phyloP scores from a whole-genome alignment of 1,140 invertebrate genomes.

The Procambarus clarkii region DNA sequence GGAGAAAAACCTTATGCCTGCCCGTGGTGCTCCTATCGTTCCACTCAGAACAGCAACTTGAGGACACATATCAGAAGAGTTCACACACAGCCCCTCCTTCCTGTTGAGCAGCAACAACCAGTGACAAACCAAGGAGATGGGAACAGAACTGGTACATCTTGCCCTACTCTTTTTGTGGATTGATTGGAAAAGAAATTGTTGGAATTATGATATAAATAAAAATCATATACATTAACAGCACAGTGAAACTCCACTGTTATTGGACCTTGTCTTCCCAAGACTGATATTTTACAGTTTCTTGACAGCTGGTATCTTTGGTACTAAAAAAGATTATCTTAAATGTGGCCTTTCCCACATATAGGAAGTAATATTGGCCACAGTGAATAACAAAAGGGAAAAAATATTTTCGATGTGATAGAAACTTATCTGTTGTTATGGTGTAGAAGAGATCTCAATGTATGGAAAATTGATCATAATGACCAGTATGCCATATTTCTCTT shows the following conservation, averaged over 20 bases:
- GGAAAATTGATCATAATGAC: conserved; percentile 54
- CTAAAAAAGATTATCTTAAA: neutral
- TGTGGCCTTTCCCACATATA: neutral
- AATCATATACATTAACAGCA: neutral
- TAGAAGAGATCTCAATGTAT: conserved; percentile 7
- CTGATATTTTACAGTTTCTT: neutral
- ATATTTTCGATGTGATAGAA: neutral
- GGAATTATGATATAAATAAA: conserved; percentile 14
- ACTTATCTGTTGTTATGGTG: conserved; percentile 26
- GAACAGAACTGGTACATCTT: conserved; percentile 33
- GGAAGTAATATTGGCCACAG: neutral
- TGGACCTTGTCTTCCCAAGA: conserved; percentile 10
- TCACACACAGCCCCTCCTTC: conserved; percentile 49
- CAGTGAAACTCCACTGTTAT: neutral
- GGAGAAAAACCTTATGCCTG: conserved; percentile 99
- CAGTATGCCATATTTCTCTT: conserved; percentile 54
- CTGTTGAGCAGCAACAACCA: conserved; percentile 47
- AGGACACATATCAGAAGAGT: conserved; percentile 79
- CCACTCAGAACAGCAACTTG: conserved; percentile 83
- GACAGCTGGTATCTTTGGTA: neutral
- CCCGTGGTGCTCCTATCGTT: conserved; percentile 80
- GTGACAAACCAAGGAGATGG: conserved; percentile 33
- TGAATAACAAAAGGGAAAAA: neutral
- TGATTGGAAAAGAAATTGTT: conserved; percentile 20
- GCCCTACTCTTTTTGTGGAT: conserved; percentile 40